Evolutionary conservation across 1,140 invertebrate genomes (phyloP).

Genomic region (Drosophila kepulauana): DNA sequence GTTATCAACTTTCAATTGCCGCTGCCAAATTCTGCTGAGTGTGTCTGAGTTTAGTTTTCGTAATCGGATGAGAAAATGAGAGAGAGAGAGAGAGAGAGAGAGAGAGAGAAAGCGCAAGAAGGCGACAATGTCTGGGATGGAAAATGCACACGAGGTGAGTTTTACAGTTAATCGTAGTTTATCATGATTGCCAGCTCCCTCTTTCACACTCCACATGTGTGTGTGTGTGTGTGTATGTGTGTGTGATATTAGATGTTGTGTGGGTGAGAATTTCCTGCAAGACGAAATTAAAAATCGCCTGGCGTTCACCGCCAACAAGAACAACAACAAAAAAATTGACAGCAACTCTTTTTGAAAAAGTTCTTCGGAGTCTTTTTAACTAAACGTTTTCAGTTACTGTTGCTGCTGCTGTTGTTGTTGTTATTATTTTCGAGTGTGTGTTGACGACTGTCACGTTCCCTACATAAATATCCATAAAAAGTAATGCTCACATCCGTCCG

Average conservation of each 20-base stretch:
- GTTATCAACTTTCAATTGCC: slow-evolving; percentile 2
- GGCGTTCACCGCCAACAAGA: slow-evolving; percentile 29
- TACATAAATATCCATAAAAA: slow-evolving; percentile 81
- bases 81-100: too few species aligned
- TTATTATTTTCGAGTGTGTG: slow-evolving; percentile 26
- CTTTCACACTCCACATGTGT: neutral
- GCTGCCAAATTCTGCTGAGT: slow-evolving; percentile 17
- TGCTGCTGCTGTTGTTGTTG: neutral
- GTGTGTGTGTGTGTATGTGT: slow-evolving; percentile 14
- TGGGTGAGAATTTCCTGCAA: slow-evolving; percentile 47
- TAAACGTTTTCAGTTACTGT: slow-evolving; percentile 22
- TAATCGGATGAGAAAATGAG: slow-evolving; percentile 5
- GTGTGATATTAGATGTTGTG: slow-evolving; percentile 16
- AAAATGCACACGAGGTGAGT: neutral
- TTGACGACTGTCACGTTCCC: slow-evolving; percentile 71
- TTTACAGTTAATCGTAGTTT: slow-evolving; percentile 19
- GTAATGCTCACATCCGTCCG: slow-evolving; percentile 80
- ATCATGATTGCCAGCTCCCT: slow-evolving; percentile 6
- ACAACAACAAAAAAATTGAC: slow-evolving; percentile 14
- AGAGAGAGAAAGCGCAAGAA: too few species aligned
- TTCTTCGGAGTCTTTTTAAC: slow-evolving; percentile 32
- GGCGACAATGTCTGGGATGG: slow-evolving; percentile 5
- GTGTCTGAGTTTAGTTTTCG: neutral
- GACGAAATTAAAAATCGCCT: slow-evolving; percentile 49
- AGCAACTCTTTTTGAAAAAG: slow-evolving; percentile 14